Conservation (phyloP, 2,797 vertebrate species). For the Notolepis coatsorum region DNA sequence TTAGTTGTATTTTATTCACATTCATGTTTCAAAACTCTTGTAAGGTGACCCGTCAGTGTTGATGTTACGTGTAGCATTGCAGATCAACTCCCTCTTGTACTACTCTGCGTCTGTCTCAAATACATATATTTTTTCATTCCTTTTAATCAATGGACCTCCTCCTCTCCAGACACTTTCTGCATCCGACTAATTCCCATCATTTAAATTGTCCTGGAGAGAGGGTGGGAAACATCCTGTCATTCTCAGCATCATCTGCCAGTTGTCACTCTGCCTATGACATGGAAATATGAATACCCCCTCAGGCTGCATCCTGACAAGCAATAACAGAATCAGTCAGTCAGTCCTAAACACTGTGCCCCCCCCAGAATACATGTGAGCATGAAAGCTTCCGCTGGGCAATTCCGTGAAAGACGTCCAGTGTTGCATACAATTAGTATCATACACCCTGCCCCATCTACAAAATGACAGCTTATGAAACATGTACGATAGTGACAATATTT, state of each 20-base stretch:
- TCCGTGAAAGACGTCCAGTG: slow-evolving; percentile 30
- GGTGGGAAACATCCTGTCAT: slow-evolving; percentile 41
- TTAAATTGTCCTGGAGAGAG: slow-evolving; percentile 28
- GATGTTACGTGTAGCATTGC: too few species aligned
- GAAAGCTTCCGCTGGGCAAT: slow-evolving; percentile 41
- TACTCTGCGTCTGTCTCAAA: too few species aligned
- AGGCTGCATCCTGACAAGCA: slow-evolving; percentile 64
- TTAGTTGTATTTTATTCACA: too few species aligned
- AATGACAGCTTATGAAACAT: slow-evolving; percentile 33
- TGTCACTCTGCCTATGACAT: slow-evolving; percentile 65
- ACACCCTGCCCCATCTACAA: slow-evolving; percentile 32
- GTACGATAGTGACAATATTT: slow-evolving; percentile 18
- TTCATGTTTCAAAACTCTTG: too few species aligned
- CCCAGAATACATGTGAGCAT: slow-evolving; percentile 48
- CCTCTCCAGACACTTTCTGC: too few species aligned
- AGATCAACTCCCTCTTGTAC: too few species aligned
- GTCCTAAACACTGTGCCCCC: slow-evolving; percentile 51
- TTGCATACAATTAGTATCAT: slow-evolving; percentile 27
- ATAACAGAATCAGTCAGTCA: slow-evolving; percentile 39
- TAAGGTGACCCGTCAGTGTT: too few species aligned
- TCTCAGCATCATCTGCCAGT: slow-evolving; percentile 53
- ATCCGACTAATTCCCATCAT: not conserved
- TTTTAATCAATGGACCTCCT: too few species aligned
- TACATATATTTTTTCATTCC: too few species aligned
- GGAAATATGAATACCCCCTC: slow-evolving; percentile 58